phyloP scores from a whole-genome alignment of 2,113 vertebrate species.

The Rostratula benghalensis region DNA sequence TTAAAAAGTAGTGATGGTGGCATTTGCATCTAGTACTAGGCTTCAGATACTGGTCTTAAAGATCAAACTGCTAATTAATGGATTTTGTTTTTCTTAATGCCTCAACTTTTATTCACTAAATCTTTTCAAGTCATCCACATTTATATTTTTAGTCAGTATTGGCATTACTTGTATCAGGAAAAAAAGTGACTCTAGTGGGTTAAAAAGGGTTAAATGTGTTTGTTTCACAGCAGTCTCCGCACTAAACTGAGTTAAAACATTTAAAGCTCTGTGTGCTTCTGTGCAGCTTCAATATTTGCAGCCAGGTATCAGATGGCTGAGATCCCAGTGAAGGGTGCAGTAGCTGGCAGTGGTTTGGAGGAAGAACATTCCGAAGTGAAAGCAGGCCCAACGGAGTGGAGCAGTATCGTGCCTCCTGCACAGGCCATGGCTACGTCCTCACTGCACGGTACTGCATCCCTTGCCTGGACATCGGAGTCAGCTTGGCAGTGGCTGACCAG shows the following conservation, averaged over 20 bases:
- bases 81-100: background rate
- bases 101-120: background rate
- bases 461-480: slow-evolving; percentile 16
- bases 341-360: background rate
- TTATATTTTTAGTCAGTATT: background rate
- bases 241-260: background rate
- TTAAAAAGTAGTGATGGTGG: background rate
- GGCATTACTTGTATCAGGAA: background rate
- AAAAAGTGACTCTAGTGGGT: background rate
- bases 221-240: background rate
- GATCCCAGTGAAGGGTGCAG: background rate
- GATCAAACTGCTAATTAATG: background rate
- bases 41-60: background rate
- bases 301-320: background rate
- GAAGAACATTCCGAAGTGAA: background rate
- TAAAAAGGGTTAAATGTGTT: background rate
- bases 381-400: background rate
- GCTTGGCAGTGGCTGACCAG: background rate
- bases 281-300: background rate
- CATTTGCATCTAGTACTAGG: background rate
- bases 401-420: background rate
- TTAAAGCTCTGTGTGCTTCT: background rate
- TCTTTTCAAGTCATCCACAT: background rate
- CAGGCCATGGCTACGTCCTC: background rate
- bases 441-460: background rate